Conservation (phyloP, 2,888 invertebrate species). For the Erebia aethiops region DNA sequence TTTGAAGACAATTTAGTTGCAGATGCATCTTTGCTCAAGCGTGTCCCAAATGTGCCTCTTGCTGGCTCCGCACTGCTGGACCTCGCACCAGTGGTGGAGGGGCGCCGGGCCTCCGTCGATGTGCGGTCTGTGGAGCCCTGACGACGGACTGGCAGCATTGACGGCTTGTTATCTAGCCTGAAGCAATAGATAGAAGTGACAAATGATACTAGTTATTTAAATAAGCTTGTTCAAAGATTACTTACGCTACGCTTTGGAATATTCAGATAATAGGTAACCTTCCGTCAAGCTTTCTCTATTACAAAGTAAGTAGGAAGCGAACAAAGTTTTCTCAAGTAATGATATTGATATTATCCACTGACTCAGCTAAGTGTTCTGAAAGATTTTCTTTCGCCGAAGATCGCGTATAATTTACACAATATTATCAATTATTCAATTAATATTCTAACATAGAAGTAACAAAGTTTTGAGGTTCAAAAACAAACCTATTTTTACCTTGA, state of each 20-base stretch:
- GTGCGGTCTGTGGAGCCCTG: slow-evolving; percentile 67
- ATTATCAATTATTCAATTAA: neutral
- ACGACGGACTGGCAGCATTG: slow-evolving; percentile 66
- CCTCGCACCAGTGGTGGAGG: slow-evolving; percentile 59
- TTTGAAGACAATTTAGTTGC: slow-evolving; percentile 64
- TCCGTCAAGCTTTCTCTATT: too few relatives aligned
- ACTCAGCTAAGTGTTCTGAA: too few relatives aligned
- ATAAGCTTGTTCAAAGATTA: too few relatives aligned
- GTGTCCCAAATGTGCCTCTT: slow-evolving; percentile 56
- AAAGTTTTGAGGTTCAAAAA: neutral
- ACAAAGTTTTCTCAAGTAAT: too few relatives aligned
- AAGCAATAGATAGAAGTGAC: neutral
- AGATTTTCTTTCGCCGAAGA: too few relatives aligned
- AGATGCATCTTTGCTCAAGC: slow-evolving; percentile 68
- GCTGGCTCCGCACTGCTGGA: slow-evolving; percentile 72
- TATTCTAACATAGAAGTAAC: neutral
- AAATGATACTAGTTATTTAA: neutral
- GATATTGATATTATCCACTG: too few relatives aligned
- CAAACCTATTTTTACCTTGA: slow-evolving; percentile 55
- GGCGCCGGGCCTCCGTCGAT: slow-evolving; percentile 63
- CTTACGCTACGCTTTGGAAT: too few relatives aligned
- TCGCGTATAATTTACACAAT: too few relatives aligned
- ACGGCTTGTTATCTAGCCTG: slow-evolving; percentile 65
- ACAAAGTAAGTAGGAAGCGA: too few relatives aligned
- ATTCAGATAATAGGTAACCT: too few relatives aligned